Evolutionary conservation across 2,888 invertebrate genomes (phyloP), one percentile per base, ranked within the genome.

Genomic region (Hirtodrosophila trivittata): DNA sequence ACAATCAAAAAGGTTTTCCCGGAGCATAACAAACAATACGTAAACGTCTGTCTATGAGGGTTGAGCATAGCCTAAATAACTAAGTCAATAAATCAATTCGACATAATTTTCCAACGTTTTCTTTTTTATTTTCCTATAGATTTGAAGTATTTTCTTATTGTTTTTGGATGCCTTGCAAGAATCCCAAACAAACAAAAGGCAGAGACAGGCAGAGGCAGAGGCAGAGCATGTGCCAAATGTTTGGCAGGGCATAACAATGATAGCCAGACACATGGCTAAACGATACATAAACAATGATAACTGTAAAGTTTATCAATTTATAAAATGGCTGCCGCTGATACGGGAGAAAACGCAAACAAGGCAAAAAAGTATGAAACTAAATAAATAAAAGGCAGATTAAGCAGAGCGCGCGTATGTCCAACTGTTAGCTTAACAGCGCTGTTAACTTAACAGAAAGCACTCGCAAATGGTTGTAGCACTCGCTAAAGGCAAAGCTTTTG

Each of bases 71-170:
- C 73, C 80, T 80, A 77, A 85, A 80, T 77, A 86, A 80, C 77
- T 80, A 83, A 85, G 86, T 83, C 82, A 83, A 83, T 83, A 83
- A 85, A 83, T 83, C 86, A 83, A 86, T 86, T 83, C 75, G 76
- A 83, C 80, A 86, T 77, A 78, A 83, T 86, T 84, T 73, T 65
- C 49, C 66, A 67, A 65, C 55, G 75, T 62, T 59, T 81, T 75
- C 73, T 81, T 60, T 71, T 43, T 65, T 62, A 33, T 18, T 45
- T 5, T 12, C 10, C 1, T n/a, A 28, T n/a, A 28, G 28, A 28
- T 28, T 8, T 50, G 41, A 74, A 66, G 59, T 30, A 38, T 55
- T 43, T 75, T 75, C 54, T 38, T 66, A 49, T 66, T 60, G 45
- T 57, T 49, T 70, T 64, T 65, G 47, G 41, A 45, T 35, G 43